These are phyloP conservation scores for Phrynocephalus versicolor DNA, from an alignment of 2,113 vertebrate genomes.

Conservation along the genomic window DNA sequence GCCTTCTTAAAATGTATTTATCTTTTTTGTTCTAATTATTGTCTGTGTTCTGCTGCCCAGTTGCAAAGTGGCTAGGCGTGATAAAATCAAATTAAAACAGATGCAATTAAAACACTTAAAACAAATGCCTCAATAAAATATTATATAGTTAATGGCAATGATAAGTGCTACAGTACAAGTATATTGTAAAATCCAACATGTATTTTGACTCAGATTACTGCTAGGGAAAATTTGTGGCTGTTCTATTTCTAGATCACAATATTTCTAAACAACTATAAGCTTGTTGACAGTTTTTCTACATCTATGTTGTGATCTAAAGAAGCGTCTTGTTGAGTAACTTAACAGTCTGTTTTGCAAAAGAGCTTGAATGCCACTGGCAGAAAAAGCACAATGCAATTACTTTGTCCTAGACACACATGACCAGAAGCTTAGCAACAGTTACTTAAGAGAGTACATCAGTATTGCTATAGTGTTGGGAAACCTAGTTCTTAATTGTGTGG, in stretches of 20 bases:
- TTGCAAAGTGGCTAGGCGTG: no score
- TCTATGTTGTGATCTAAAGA: background rate
- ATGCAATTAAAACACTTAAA: no score
- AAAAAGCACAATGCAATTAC: slow-evolving; percentile 27
- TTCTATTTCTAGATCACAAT: background rate
- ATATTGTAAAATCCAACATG: background rate
- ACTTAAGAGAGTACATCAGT: slow-evolving; percentile 52
- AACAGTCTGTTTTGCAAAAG: slow-evolving; percentile 41
- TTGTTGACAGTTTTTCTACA: background rate
- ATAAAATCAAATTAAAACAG: no score
- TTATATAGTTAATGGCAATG: no score
- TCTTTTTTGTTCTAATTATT: no score
- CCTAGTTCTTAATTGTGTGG: background rate
- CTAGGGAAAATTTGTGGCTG: background rate
- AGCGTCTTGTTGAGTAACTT: background rate
- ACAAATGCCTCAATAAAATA: no score
- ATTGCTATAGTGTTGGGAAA: slow-evolving; percentile 47
- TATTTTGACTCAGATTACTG: background rate
- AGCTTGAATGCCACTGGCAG: slow-evolving; percentile 39
- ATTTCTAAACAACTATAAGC: background rate
- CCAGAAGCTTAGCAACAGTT: slow-evolving; percentile 59
- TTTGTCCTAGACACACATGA: slow-evolving; percentile 53
- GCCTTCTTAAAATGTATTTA: no score
- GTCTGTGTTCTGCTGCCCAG: no score
- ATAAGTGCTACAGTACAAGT: no score